Evolutionary conservation across 2,113 vertebrate genomes (phyloP).

Genomic region (Hippoglossus stenolepis): DNA sequence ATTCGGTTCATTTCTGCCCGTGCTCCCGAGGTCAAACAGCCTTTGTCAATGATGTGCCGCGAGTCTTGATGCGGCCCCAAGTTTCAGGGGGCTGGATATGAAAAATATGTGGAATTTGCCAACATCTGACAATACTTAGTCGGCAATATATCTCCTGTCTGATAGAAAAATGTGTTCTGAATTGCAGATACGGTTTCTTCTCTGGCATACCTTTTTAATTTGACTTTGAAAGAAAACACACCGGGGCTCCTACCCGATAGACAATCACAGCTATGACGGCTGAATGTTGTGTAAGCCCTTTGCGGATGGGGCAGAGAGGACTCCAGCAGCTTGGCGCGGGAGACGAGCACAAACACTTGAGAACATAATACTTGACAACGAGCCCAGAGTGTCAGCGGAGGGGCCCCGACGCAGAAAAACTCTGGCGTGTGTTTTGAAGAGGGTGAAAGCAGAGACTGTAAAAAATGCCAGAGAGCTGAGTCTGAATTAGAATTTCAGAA

Average conservation of each 20-base stretch:
- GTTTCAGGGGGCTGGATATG: slow-evolving; percentile 81
- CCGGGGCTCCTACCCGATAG: slow-evolving; percentile 53
- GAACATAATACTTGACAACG: slow-evolving; percentile 71
- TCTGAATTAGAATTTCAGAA: slow-evolving; percentile 36
- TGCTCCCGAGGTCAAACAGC: slow-evolving; percentile 76
- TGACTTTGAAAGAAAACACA: slow-evolving; percentile 74
- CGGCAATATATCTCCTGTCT: slow-evolving; percentile 81
- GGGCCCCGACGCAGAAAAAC: slow-evolving; percentile 44
- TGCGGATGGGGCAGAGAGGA: slow-evolving; percentile 60
- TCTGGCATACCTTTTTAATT: slow-evolving; percentile 78
- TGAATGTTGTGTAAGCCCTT: slow-evolving; percentile 58
- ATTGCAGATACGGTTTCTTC: slow-evolving; percentile 77
- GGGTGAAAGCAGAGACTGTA: slow-evolving; percentile 36
- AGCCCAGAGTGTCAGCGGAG: slow-evolving; percentile 58
- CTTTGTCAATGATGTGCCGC: slow-evolving; percentile 75
- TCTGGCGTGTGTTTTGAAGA: slow-evolving; percentile 51
- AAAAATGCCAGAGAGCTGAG: slow-evolving; percentile 36
- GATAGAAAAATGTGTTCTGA: slow-evolving; percentile 83
- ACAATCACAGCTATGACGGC: slow-evolving; percentile 62
- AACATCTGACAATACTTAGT: slow-evolving; percentile 84
- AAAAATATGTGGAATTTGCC: slow-evolving; percentile 84
- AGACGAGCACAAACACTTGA: slow-evolving; percentile 68
- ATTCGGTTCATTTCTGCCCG: slow-evolving; percentile 73
- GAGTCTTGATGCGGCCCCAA: slow-evolving; percentile 73
- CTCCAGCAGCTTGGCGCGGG: slow-evolving; percentile 75